phyloP scores from a whole-genome alignment of 2,888 invertebrate species.

The Drosophila multiciliata region DNA sequence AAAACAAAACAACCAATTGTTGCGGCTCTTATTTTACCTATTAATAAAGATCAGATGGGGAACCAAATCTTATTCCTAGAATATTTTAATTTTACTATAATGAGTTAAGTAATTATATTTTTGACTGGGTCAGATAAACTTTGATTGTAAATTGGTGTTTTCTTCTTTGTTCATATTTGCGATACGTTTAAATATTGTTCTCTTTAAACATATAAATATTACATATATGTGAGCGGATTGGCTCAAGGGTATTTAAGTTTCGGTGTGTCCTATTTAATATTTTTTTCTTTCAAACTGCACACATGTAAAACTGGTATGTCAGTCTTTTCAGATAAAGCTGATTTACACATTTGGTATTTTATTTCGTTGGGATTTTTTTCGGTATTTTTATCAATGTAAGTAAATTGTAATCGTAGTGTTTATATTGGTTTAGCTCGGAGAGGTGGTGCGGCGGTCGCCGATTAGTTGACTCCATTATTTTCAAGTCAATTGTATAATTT shows the following conservation, averaged over 20 bases:
- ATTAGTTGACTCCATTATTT: constrained; percentile 24
- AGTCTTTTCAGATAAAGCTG: background rate
- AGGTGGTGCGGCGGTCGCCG: background rate
- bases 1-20: background rate
- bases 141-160: too few species aligned
- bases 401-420: constrained; percentile 26
- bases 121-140: background rate
- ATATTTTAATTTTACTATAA: background rate
- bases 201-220: background rate
- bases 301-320: background rate
- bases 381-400: background rate
- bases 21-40: background rate
- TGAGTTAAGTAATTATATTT: background rate
- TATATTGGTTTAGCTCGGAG: constrained; percentile 10
- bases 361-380: background rate
- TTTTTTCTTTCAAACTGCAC: background rate
- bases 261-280: background rate
- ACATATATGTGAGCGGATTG: background rate
- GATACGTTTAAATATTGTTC: background rate
- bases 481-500: constrained; percentile 18
- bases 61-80: background rate
- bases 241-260: background rate
- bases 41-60: background rate
- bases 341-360: constrained; percentile 18
- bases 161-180: background rate